Base-by-base conservation (phyloP, 2,113 vertebrate species). In the Xiphophorus hellerii region DNA sequence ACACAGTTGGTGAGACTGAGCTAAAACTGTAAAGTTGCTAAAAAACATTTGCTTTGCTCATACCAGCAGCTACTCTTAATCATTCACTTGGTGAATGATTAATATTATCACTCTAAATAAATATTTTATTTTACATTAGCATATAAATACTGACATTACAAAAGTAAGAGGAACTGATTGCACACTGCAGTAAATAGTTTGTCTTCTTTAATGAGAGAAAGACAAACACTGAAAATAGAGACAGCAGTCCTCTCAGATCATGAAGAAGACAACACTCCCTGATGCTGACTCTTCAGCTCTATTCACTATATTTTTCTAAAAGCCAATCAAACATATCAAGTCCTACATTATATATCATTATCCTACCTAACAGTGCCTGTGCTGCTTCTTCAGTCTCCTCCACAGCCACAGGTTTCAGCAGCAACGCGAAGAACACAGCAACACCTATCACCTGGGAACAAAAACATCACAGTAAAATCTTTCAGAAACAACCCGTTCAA, bases 341-440 rank as follows among this genome's bases (percentile, higher is more conserved):
- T 3, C 13, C 42, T 76, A 20, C 14, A 14, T 31, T 10, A 37
- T 2, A 35, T 35, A 68, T 13, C 15, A 15, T 66, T 54, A 69
- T 69, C 87, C 92, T 87, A 96, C 95, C 91, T 74, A 82, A 71
- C 63, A 94, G 77, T 67, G 93, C 81, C 10, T 90, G 70, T 29
- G 93, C 92, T 0, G 92, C 77, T 80, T 95, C 95, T 30, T 94
- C 94, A 30, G 63, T 92, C 48, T 94, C 94, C 27, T 95, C 95
- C 71, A 94, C 84, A 29, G 92, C 89, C 1, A 94, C 93, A 60
- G 93, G 94, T 83, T 93, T 95, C 78, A 96, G 80, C 51, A 95
- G 82, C 80, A 96, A 82, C 3, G 95, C 95, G 20, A 96, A 95
- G 84, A 96, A 86, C 67, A 96, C 92, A 8, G 95, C 95, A 75